A percentile compares a stretch with the other conserved stretches of the same genome.
phyloP scores from a whole-genome alignment of 2,888 invertebrate genomes.

The Agonopterix arenella region DNA sequence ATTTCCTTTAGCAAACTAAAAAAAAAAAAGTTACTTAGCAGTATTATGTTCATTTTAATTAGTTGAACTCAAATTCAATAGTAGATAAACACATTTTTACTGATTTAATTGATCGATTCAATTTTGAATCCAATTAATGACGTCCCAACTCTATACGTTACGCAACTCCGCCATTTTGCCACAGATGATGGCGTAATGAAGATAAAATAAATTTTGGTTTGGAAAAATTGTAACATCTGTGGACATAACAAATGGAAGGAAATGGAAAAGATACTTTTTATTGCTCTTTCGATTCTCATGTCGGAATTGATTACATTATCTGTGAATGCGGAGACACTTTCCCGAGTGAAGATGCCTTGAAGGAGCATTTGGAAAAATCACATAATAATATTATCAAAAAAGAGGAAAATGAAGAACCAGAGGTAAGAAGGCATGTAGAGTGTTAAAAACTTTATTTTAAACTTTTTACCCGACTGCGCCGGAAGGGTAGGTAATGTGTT shows the following conservation, averaged over 20 bases:
- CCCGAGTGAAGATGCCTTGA: slow-evolving; percentile 43
- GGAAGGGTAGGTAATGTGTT: neutral
- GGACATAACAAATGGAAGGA: slow-evolving; percentile 19
- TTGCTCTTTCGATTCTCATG: slow-evolving; percentile 34
- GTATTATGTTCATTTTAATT: neutral
- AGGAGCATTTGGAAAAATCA: slow-evolving; percentile 38
- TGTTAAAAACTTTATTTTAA: neutral
- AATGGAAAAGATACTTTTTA: slow-evolving; percentile 37
- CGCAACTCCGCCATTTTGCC: slow-evolving; percentile 1
- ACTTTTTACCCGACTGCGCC: neutral
- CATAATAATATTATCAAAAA: slow-evolving; percentile 31
- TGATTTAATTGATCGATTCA: neutral
- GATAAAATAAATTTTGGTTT: slow-evolving; percentile 4
- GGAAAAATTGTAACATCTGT: slow-evolving; percentile 31
- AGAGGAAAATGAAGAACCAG: slow-evolving; percentile 5
- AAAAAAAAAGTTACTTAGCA: neutral
- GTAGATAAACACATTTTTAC: neutral
- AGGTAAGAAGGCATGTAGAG: neutral
- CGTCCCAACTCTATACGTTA: too few relatives aligned
- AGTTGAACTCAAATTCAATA: neutral
- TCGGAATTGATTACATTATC: slow-evolving; percentile 58
- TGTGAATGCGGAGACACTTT: slow-evolving; percentile 58
- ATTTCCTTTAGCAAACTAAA: neutral
- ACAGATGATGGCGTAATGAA: slow-evolving; percentile 5
- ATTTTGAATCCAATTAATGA: too few relatives aligned